Base-by-base conservation (phyloP, 1,140 invertebrate species). In the Aplysia californica region DNA sequence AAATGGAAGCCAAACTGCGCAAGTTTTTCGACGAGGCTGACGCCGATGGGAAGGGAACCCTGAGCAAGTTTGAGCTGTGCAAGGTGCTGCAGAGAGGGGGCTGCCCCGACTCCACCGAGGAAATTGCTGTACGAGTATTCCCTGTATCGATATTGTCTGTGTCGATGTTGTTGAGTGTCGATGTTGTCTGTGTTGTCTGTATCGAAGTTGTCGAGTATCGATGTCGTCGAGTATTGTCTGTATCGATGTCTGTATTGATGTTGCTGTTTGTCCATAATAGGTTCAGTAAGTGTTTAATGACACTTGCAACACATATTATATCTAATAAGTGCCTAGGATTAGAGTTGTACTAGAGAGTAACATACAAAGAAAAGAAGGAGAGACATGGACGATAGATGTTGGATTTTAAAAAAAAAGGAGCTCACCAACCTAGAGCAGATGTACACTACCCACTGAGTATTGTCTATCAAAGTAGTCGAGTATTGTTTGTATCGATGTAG, bases 21-120 rank as follows among this genome's bases (percentile, higher is more conserved):
- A 1, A 1, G 18, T 73, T 61, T 36, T 73, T 73, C 41, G 55
- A 61, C 21, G 35, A 73, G 4, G 70, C 70, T n/a, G 70, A 73
- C 56, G 1, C 10, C 21, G 70, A 73, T 33, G 29, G 29, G 1
- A 73, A n/a, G 23, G 56, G 56, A 23, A 2, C 1, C 20, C 33
- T 73, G 2, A 38, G n/a, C 0, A 39, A 2, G 29, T 3, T 61
- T 1, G 70, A 73, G 36, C 70, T 73, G 10, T 36, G 6, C 21
- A 36, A 39, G 5, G 56, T 73, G 4, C 56, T 73, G 2, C 2
- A 38, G 2, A 64, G 41, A 5, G 56, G 38, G 18, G 70, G 70
- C 23, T 4, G 0, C 21, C 18, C 3, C 3, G 1, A 3, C 5
- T 39, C 33, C 26, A 6, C 20, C 35, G 55, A 61, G 6, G 70